phyloP scores from a whole-genome alignment of 2,797 vertebrate genomes.

The Myotis daubentonii region DNA sequence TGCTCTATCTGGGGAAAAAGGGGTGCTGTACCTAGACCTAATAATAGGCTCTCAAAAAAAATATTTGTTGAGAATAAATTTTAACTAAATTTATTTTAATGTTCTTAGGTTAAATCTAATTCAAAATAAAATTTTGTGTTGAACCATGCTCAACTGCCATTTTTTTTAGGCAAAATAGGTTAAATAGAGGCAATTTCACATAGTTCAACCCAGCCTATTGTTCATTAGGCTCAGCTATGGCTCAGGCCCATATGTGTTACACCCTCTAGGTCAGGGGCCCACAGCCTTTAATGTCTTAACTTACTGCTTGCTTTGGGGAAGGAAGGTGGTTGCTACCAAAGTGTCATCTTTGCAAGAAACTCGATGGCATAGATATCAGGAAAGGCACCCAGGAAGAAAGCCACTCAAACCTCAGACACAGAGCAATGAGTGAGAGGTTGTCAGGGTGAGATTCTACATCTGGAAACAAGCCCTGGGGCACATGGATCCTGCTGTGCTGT shows the following conservation, averaged over 20 bases:
- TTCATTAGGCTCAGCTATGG: accelerated
- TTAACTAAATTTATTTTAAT: neutral
- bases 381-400: neutral
- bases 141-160: neutral
- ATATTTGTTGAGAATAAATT: too few species aligned
- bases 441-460: neutral
- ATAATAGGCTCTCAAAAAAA: neutral
- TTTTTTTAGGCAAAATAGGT: neutral
- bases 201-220: accelerated
- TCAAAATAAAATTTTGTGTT: neutral
- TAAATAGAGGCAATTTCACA: neutral
- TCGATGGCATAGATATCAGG: neutral
- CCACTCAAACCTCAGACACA: neutral
- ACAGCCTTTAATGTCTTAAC: too few species aligned
- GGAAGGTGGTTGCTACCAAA: neutral
- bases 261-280: neutral
- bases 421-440: neutral
- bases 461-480: neutral
- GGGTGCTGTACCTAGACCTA: too few species aligned
- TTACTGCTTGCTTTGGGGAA: neutral
- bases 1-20: neutral
- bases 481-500: neutral
- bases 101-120: neutral
- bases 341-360: neutral
- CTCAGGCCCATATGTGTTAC: too few species aligned